These are phyloP conservation scores for Cryptocephalus moraei DNA, from an alignment of 2,888 invertebrate genomes.

Conservation along the genomic window DNA sequence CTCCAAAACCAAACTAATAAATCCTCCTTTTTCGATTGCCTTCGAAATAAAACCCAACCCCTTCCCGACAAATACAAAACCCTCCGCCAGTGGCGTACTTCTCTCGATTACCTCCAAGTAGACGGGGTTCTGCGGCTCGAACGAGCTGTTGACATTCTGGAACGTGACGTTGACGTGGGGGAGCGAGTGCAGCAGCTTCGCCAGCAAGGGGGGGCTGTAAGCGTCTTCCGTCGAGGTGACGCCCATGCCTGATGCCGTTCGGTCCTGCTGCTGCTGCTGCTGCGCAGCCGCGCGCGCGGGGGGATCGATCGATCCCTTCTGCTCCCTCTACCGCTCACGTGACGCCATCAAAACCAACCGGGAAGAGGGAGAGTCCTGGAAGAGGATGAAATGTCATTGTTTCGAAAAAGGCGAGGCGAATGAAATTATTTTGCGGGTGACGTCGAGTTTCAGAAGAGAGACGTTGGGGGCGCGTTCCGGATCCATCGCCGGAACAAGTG, in stretches of 20 bases:
- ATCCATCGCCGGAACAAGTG: too few species aligned
- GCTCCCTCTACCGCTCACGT: background rate
- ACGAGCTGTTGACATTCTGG: conserved; percentile 82
- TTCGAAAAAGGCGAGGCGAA: too few species aligned
- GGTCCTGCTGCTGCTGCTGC: conserved; percentile 3
- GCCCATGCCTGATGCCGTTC: conserved; percentile 28
- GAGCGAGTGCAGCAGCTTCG: conserved; percentile 77
- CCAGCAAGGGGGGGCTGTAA: conserved; percentile 76
- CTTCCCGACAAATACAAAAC: background rate
- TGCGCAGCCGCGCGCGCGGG: conserved; percentile 3
- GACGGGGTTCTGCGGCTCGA: conserved; percentile 78
- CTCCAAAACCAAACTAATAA: too few species aligned
- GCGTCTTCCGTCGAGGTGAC: conserved; percentile 51
- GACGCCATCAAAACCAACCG: too few species aligned
- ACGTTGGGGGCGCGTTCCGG: too few species aligned
- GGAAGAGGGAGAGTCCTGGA: too few species aligned
- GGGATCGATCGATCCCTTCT: conserved; percentile 2
- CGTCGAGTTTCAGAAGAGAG: too few species aligned
- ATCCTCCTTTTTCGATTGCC: background rate
- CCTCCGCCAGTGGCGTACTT: too few species aligned
- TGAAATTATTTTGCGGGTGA: too few species aligned
- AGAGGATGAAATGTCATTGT: too few species aligned
- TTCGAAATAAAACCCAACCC: background rate
- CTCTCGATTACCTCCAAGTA: conserved; percentile 70
- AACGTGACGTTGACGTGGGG: conserved; percentile 89